Evolutionary conservation across 92 coral and sea anemone species (phyloP).

Genomic region (Desmophyllum pertusum): DNA sequence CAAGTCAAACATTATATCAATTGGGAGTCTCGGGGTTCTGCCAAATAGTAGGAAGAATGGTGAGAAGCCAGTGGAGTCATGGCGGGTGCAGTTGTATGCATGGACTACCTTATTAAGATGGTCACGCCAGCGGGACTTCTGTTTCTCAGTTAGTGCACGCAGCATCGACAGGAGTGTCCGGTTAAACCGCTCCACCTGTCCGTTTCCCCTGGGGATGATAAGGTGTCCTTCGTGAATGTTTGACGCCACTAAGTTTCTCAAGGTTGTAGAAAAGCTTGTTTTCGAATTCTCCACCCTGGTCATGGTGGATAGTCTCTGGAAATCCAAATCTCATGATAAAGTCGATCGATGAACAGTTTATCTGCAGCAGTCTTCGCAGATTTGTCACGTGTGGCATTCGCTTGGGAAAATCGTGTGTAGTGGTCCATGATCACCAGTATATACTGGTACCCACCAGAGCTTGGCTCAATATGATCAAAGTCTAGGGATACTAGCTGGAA

Average conservation of each 20-base stretch:
- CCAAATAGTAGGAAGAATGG: constrained; percentile 67
- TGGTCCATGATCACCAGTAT: constrained; percentile 56
- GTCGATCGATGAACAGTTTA: constrained; percentile 50
- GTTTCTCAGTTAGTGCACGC: constrained; percentile 50
- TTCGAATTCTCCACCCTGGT: constrained; percentile 67
- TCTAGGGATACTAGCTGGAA: constrained; percentile 56
- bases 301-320: constrained; percentile 51
- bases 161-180: constrained; percentile 68
- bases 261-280: constrained; percentile 63
- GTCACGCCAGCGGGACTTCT: constrained; percentile 74
- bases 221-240: constrained; percentile 60
- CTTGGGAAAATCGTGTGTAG: constrained; percentile 50
- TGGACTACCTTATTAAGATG: constrained; percentile 69
- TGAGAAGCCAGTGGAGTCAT: constrained; percentile 70
- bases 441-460: constrained; percentile 48
- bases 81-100: constrained; percentile 67
- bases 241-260: constrained; percentile 63
- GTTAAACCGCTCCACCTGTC: constrained; percentile 61
- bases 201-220: constrained; percentile 63
- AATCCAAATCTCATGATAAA: constrained; percentile 53
- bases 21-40: constrained; percentile 57
- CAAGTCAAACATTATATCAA: constrained; percentile 67
- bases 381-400: constrained; percentile 42
- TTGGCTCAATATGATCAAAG: constrained; percentile 45
- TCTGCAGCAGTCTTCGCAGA: constrained; percentile 54